Base-by-base conservation (phyloP, 2,888 invertebrate species). In the Mythimna ferrago region DNA sequence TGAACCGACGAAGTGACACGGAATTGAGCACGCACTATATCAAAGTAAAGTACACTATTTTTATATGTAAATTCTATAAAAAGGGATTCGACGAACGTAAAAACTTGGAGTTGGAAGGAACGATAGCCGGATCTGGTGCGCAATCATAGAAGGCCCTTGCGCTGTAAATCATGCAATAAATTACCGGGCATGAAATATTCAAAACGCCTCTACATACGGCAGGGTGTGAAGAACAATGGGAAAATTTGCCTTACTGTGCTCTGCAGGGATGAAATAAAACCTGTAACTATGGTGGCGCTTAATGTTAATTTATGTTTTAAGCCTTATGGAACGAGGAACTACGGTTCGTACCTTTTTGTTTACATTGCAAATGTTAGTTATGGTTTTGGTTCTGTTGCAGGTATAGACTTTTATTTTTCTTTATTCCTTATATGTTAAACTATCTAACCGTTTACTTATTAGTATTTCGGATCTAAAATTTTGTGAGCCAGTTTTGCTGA, bases 161-260 rank as follows among this genome's bases (percentile, higher is more conserved):
- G 86, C 89, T 93, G 91, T 94, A 94, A 95, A 94, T 95, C 94
- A 94, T 92, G 93, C 92, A 92, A 94, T 95, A 95, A 94, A 94
- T 95, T 95, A 95, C 93, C 90, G 87, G 84, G 90, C 91, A 94
- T 94, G 92, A 95, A 94, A 95, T 95, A 95, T 93, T 93, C 93
- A 94, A 92, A 94, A 92, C 91, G 92, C 89, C 90, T 91, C 87
- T 88, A 88, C 93, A 92, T 93, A 93, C 89, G 91, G 86, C 86
- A 80, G 88, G 90, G 91, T 89, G 92, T 90, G 91, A 92, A 89
- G 89, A 92, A 92, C 90, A 90, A 89, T 90, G 92, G 91, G 88
- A 92, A 75, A 93, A 91, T 91, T 92, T 78, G 87, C 87, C 82
- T 87, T 82, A 73, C 82, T 82, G 83, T 86, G 85, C 86, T 81